Conservation (phyloP, 2,113 vertebrate genomes). For the Tympanuchus pallidicinctus region DNA sequence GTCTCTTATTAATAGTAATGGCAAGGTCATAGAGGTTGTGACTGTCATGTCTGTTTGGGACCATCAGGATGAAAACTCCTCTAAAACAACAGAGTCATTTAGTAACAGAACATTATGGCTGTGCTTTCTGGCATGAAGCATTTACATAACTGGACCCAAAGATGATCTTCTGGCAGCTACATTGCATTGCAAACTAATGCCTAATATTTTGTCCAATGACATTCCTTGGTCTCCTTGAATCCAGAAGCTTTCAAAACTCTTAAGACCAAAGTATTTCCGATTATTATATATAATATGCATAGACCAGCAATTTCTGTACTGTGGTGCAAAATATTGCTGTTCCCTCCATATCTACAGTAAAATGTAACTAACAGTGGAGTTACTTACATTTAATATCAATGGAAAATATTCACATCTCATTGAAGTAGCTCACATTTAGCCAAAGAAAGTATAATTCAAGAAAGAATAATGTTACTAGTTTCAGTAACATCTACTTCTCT, state of each 20-base stretch:
- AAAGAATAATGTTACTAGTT: background rate
- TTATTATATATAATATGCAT: background rate
- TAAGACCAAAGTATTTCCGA: background rate
- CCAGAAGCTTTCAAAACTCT: background rate
- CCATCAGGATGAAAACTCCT: background rate
- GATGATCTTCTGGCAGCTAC: background rate
- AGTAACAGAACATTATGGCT: background rate
- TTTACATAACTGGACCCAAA: background rate
- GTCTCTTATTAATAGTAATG: background rate
- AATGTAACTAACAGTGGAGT: background rate
- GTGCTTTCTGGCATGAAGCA: background rate
- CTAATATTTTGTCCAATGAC: background rate
- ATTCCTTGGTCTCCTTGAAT: background rate
- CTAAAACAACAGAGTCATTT: background rate
- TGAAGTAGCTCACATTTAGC: background rate
- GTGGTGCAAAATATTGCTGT: background rate
- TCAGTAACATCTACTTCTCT: background rate
- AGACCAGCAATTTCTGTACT: background rate
- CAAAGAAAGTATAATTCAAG: background rate
- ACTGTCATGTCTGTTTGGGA: background rate
- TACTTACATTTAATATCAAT: background rate
- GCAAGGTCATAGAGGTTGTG: background rate
- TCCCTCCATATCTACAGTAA: background rate
- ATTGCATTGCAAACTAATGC: background rate
- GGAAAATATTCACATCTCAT: background rate